phyloP scores from a whole-genome alignment of 2,113 vertebrate species.

The Ptychochromis oligacanthus region DNA sequence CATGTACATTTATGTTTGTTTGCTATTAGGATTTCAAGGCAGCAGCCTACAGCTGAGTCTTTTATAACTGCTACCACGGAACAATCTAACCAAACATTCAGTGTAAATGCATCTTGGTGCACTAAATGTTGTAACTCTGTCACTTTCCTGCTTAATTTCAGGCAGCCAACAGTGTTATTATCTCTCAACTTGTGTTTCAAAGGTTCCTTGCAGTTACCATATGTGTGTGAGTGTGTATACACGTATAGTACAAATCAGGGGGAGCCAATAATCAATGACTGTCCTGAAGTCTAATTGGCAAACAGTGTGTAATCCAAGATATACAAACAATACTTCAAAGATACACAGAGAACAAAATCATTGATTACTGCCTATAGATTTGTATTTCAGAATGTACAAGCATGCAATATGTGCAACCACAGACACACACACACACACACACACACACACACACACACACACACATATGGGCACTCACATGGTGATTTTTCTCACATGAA shows the following conservation, averaged over 20 bases:
- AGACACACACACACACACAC: neutral
- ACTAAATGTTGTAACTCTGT: slow-evolving; percentile 13
- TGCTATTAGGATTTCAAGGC: neutral
- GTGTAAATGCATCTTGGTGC: neutral
- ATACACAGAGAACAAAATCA: neutral
- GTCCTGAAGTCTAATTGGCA: slow-evolving; percentile 23
- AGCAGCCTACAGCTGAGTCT: slow-evolving; percentile 3
- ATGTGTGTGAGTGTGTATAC: neutral
- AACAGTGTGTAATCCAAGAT: slow-evolving; percentile 22
- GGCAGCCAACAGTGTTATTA: neutral
- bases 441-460: neutral
- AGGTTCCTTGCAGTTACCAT: neutral
- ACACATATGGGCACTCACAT: neutral
- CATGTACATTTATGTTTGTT: neutral
- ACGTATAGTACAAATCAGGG: slow-evolving; percentile 13
- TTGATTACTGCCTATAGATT: slow-evolving; percentile 20
- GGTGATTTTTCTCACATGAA: neutral
- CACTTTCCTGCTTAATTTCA: neutral
- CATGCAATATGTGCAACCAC: neutral
- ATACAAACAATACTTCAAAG: slow-evolving; percentile 21
- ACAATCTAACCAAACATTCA: neutral
- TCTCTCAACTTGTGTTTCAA: neutral
- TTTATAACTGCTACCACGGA: neutral
- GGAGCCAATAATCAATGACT: slow-evolving; percentile 4
- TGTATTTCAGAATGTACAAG: neutral